Conservation (phyloP, 1,140 invertebrate genomes). For the Bombus turneri region DNA sequence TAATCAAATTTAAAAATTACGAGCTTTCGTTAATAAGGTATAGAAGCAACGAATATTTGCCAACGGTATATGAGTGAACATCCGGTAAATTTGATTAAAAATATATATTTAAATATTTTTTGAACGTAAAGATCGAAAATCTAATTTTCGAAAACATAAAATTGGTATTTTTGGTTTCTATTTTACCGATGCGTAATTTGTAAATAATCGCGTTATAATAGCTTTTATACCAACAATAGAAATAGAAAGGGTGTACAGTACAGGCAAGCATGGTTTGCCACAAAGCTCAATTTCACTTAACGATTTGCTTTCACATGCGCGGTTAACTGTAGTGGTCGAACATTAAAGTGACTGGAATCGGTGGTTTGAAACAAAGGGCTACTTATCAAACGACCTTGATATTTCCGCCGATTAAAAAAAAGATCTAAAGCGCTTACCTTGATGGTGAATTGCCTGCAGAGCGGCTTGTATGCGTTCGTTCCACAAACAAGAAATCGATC, state of each 20-base stretch:
- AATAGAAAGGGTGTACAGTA: background rate
- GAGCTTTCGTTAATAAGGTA: background rate
- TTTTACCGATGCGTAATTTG: too few relatives aligned
- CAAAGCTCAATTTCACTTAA: background rate
- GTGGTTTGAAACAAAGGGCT: background rate
- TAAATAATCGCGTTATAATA: background rate
- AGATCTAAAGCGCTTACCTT: conserved; percentile 80
- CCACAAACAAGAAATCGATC: conserved; percentile 94
- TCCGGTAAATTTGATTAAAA: background rate
- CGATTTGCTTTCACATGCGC: background rate
- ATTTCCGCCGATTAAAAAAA: background rate
- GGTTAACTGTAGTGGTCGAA: background rate
- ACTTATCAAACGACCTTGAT: conserved; percentile 24
- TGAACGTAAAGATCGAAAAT: too few relatives aligned
- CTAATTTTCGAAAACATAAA: too few relatives aligned
- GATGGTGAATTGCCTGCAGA: conserved; percentile 90
- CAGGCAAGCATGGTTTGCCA: background rate
- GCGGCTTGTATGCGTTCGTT: conserved; percentile 97
- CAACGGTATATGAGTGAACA: background rate
- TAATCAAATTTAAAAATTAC: too few relatives aligned
- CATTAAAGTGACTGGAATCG: background rate
- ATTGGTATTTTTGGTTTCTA: too few relatives aligned
- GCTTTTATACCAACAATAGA: background rate
- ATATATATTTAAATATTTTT: background rate
- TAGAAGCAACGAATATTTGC: background rate